These are phyloP conservation scores for Drosophila pectinifera DNA, from an alignment of 1,140 invertebrate species.

Conservation along the genomic window DNA sequence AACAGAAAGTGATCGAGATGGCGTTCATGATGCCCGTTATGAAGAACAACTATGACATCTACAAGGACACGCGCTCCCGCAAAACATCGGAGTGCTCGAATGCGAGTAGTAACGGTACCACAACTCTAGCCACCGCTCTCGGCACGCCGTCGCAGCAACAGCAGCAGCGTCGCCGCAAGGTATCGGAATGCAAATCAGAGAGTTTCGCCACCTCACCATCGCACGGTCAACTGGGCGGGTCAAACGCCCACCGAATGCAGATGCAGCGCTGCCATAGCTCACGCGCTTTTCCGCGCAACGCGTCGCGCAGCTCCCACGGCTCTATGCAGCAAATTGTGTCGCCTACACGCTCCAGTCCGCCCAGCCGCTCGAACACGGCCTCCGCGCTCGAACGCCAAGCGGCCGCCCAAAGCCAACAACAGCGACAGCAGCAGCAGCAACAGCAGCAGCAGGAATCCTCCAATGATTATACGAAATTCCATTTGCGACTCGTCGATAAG, in stretches of 20 bases:
- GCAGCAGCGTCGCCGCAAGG: conserved; percentile 88
- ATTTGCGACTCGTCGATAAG: conserved; percentile 93
- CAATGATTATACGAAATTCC: conserved; percentile 92
- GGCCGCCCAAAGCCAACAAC: conserved; percentile 86
- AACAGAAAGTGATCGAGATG: conserved; percentile 86
- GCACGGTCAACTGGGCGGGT: conserved; percentile 88
- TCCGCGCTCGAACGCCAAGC: conserved; percentile 82
- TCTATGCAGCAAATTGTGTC: conserved; percentile 88
- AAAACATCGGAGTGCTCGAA: conserved; percentile 90
- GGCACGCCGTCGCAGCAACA: conserved; percentile 67
- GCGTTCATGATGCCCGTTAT: conserved; percentile 97
- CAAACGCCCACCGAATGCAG: conserved; percentile 86
- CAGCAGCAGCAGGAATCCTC: conserved; percentile 85
- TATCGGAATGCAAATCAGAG: conserved; percentile 93
- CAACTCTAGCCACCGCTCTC: conserved; percentile 78
- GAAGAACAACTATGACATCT: conserved; percentile 96
- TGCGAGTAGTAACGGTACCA: conserved; percentile 54
- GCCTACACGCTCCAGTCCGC: conserved; percentile 85
- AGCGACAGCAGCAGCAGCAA: conserved; percentile 86
- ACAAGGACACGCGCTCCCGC: conserved; percentile 91
- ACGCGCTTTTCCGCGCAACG: conserved; percentile 86
- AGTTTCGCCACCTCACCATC: conserved; percentile 90
- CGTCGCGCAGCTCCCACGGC: conserved; percentile 87
- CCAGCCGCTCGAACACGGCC: conserved; percentile 64
- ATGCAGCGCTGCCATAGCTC: conserved; percentile 79